Conservation (phyloP, 2,888 invertebrate genomes). For the Microctonus hyperodae region DNA sequence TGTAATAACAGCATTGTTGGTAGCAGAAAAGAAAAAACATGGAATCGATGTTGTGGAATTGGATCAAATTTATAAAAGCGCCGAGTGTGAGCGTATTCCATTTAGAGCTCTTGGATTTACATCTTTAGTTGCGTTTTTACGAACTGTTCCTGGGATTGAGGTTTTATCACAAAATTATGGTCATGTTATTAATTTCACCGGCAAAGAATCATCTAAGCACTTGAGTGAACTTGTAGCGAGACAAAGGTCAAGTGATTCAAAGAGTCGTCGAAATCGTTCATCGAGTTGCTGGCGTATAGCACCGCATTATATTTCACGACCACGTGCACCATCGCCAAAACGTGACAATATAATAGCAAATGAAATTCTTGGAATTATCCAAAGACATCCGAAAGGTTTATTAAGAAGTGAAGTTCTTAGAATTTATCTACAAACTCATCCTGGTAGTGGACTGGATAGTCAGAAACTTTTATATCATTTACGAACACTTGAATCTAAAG, state of each 20-base stretch:
- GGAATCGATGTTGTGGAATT: conserved; percentile 33
- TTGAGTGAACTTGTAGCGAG: conserved; percentile 45
- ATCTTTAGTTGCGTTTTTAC: conserved; percentile 41
- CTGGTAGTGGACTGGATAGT: not conserved
- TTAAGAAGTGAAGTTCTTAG: not conserved
- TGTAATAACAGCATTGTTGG: conserved; percentile 42
- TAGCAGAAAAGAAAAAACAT: conserved; percentile 32
- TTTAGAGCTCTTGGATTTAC: conserved; percentile 41
- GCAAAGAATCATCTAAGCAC: conserved; percentile 46
- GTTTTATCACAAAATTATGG: not conserved
- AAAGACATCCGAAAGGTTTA: not conserved
- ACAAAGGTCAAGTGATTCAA: conserved; percentile 38
- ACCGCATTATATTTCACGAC: not conserved
- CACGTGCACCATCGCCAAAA: not conserved
- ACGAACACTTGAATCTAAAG: not conserved
- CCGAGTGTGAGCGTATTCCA: conserved; percentile 45
- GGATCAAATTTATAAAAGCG: conserved; percentile 41
- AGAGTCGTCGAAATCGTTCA: not conserved
- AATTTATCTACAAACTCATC: not conserved
- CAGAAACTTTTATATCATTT: not conserved
- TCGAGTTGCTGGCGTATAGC: not conserved
- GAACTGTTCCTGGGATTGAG: conserved; percentile 38
- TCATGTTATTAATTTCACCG: conserved; percentile 37
- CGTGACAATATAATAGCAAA: not conserved
- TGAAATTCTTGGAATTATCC: not conserved